A percentile compares a stretch with the other conserved stretches of the same genome.
Conservation (phyloP, 23 tunicate species). For the Ciona savignyi region DNA sequence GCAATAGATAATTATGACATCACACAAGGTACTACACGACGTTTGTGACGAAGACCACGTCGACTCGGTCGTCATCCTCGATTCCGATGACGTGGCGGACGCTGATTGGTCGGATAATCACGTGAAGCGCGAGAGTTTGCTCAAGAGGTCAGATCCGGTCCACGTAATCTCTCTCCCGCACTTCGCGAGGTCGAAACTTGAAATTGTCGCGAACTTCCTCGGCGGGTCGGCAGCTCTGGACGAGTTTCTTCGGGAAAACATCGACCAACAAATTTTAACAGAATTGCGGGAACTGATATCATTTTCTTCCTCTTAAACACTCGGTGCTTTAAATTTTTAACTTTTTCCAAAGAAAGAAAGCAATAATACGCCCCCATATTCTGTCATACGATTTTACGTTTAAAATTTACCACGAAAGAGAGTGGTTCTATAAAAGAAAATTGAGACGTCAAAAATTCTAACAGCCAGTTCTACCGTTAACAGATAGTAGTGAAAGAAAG, state of each 20-base stretch:
- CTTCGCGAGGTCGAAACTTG: not conserved
- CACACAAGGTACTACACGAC: conserved; percentile 14
- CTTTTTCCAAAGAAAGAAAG: too few species aligned
- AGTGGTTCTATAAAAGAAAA: too few species aligned
- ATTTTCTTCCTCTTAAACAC: too few species aligned
- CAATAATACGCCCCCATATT: too few species aligned
- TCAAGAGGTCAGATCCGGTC: conserved; percentile 4
- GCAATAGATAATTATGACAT: too few species aligned
- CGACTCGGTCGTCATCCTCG: not conserved
- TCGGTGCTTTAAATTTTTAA: too few species aligned
- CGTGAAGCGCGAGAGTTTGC: conserved; percentile 1
- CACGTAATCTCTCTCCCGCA: conserved; percentile 1
- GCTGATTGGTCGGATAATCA: not conserved
- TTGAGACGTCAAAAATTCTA: too few species aligned
- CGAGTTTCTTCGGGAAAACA: not conserved
- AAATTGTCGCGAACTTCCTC: conserved; percentile 3
- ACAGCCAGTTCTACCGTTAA: too few species aligned
- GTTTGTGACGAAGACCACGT: conserved; percentile 15
- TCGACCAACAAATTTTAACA: conserved; percentile 4
- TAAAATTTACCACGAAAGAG: too few species aligned
- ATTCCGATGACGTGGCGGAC: not conserved
- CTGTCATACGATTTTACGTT: too few species aligned
- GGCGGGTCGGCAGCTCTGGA: not conserved
- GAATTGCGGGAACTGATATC: conserved; percentile 5
- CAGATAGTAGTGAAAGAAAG: too few species aligned